These are phyloP conservation scores for Drosophila anceps DNA, from an alignment of 2,888 invertebrate genomes.

Conservation along the genomic window DNA sequence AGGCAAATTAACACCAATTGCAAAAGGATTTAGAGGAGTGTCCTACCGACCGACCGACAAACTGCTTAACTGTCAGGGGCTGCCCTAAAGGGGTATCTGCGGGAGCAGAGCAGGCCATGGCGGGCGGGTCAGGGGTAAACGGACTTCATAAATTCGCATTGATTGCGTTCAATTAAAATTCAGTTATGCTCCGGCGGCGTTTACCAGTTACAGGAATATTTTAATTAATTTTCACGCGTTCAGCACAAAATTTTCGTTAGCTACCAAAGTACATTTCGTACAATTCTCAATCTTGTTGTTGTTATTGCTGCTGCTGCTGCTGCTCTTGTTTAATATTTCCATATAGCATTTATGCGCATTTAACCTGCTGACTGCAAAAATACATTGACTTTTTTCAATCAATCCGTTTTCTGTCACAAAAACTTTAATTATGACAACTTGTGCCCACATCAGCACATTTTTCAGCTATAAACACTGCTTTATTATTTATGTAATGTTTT, in stretches of 20 bases:
- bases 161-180: constrained; percentile 86
- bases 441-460: constrained; percentile 42
- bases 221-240: constrained; percentile 85
- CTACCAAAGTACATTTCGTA: constrained; percentile 56
- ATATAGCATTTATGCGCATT: constrained; percentile 54
- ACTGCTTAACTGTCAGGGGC: constrained; percentile 50
- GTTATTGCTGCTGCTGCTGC: constrained; percentile 18
- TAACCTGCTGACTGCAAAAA: constrained; percentile 45
- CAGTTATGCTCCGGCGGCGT: constrained; percentile 83
- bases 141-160: constrained; percentile 83
- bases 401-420: constrained; percentile 36
- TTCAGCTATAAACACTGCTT: constrained; percentile 1
- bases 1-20: constrained; percentile 76
- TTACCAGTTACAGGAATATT: constrained; percentile 81
- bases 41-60: constrained; percentile 29
- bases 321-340: constrained; percentile 43
- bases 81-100: constrained; percentile 10
- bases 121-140: constrained; percentile 9
- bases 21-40: constrained; percentile 51
- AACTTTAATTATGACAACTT: constrained; percentile 53
- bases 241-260: constrained; percentile 80
- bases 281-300: constrained; percentile 35
- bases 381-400: constrained; percentile 36
- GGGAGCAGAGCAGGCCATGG: neutral
- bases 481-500: constrained; percentile 22